These are phyloP conservation scores for Aviceda subcristata DNA, from an alignment of 2,113 vertebrate species.

Conservation along the genomic window DNA sequence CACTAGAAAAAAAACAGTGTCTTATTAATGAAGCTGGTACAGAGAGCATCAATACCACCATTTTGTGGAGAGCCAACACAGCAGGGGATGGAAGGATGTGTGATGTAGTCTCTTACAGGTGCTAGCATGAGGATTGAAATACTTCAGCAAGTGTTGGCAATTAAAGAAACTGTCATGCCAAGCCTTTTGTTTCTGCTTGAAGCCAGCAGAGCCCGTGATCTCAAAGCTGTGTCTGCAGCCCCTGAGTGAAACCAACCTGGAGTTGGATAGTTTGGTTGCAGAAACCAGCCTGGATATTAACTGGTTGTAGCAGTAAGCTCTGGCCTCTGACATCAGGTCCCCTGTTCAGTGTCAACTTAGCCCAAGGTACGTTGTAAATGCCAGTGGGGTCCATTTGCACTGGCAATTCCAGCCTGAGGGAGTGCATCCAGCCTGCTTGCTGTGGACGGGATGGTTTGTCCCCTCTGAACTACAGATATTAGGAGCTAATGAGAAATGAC, in stretches of 20 bases:
- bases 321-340: not conserved
- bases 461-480: not conserved
- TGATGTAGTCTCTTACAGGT: not conserved
- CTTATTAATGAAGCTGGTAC: not conserved
- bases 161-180: not conserved
- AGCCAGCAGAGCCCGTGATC: not conserved
- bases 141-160: not conserved
- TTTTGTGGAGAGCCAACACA: not conserved
- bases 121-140: not conserved
- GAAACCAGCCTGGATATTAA: not conserved
- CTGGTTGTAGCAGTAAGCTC: not conserved
- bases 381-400: not conserved
- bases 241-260: not conserved
- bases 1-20: not conserved
- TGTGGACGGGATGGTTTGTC: not conserved
- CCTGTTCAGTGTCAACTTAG: not conserved
- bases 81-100: not conserved
- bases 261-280: not conserved
- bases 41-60: not conserved
- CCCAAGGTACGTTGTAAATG: not conserved
- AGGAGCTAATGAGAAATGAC: not conserved
- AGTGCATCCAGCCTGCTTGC: not conserved
- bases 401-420: not conserved
- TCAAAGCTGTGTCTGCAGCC: not conserved
- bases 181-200: not conserved